Evolutionary conservation across 2,888 invertebrate species (phyloP).

Genomic region (Hymenopus coronatus): DNA sequence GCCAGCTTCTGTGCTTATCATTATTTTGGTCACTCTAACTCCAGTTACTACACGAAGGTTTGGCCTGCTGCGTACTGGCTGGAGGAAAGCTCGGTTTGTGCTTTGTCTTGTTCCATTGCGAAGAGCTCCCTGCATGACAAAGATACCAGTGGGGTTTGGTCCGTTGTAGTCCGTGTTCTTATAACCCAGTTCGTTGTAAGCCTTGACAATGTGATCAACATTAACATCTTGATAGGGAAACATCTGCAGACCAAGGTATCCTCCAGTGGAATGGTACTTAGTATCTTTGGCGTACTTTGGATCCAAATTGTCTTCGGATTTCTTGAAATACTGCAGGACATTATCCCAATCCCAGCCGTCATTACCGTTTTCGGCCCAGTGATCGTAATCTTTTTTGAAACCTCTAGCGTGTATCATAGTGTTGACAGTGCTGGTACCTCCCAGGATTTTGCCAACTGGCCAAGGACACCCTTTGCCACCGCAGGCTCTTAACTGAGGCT

Average conservation of each 20-base stretch:
- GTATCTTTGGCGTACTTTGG: background rate
- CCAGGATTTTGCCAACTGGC: conserved; percentile 57
- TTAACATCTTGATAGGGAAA: conserved; percentile 18
- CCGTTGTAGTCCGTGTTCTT: conserved; percentile 27
- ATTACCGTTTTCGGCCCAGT: conserved; percentile 58
- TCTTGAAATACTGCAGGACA: conserved; percentile 48
- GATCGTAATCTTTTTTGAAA: conserved; percentile 59
- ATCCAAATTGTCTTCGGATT: conserved; percentile 37
- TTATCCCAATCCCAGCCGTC: conserved; percentile 49
- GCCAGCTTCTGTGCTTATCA: background rate
- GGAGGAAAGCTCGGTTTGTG: conserved; percentile 37
- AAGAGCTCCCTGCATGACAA: conserved; percentile 32
- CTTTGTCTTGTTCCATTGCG: conserved; percentile 37
- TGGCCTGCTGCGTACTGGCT: conserved; percentile 33
- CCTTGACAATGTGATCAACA: conserved; percentile 32
- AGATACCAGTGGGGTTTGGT: conserved; percentile 30
- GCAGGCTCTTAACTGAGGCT: background rate
- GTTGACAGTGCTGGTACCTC: conserved; percentile 65
- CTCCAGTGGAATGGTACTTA: conserved; percentile 26
- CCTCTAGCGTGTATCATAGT: conserved; percentile 64
- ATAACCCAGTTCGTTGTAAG: conserved; percentile 42
- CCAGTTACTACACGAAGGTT: conserved; percentile 46
- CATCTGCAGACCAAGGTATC: conserved; percentile 32
- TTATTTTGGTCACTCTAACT: conserved; percentile 48
- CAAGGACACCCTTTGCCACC: background rate